Conservation (phyloP, 2,797 vertebrate genomes). For the Echeneis naucrates region DNA sequence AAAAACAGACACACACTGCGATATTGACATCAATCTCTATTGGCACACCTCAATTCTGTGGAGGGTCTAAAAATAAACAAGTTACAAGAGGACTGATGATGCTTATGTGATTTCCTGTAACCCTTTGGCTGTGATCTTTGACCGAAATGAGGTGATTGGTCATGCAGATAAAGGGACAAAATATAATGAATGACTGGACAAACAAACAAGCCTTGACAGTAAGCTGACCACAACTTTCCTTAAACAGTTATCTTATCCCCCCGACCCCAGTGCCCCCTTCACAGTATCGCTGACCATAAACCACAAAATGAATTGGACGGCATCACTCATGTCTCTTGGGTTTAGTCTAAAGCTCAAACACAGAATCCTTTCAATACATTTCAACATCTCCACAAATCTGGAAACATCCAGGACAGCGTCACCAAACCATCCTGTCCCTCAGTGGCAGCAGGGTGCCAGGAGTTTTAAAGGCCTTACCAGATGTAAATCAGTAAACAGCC, state of each 20-base stretch:
- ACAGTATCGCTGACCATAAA: slow-evolving; percentile 33
- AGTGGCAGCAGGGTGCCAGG: slow-evolving; percentile 5
- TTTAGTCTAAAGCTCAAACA: slow-evolving; percentile 23
- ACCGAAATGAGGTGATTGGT: slow-evolving; percentile 51
- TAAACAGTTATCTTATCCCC: slow-evolving; percentile 41
- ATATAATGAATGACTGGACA: slow-evolving; percentile 23
- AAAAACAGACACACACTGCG: background rate
- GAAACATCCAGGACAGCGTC: slow-evolving; percentile 14
- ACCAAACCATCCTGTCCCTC: slow-evolving; percentile 6
- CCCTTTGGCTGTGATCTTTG: slow-evolving; percentile 35
- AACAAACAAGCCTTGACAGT: slow-evolving; percentile 43
- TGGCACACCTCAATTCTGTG: background rate
- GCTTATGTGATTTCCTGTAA: slow-evolving; percentile 12
- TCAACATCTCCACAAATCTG: slow-evolving; percentile 23
- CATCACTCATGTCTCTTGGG: slow-evolving; percentile 25
- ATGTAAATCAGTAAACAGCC: slow-evolving; percentile 38
- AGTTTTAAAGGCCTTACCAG: slow-evolving; percentile 39
- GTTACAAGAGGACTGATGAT: slow-evolving; percentile 1
- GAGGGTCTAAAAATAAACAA: background rate
- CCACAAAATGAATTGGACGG: slow-evolving; percentile 37
- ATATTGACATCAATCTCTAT: background rate
- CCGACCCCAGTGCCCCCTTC: background rate
- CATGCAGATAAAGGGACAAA: slow-evolving; percentile 46
- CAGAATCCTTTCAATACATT: slow-evolving; percentile 17
- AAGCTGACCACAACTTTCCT: slow-evolving; percentile 39